Base-by-base conservation (phyloP, 1,140 invertebrate genomes). In the Listronotus oregonensis region DNA sequence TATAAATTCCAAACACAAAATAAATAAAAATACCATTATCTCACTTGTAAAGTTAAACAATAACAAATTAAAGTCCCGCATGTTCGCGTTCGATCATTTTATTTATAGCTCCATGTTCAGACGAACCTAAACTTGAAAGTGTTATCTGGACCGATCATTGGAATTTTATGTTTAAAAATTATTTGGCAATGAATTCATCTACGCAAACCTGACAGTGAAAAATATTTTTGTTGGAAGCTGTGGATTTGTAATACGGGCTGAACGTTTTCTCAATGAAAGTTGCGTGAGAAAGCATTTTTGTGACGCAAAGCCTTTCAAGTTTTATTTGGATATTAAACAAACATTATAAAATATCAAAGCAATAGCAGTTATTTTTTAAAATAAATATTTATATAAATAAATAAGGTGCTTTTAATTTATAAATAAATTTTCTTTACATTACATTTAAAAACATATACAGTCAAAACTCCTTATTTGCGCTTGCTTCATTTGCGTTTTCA, bases 161-260 rank as follows among this genome's bases (percentile, higher is more conserved):
- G 58, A 61, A 61, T 61, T 61, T 61, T 31, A 32, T 42, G 46
- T 61, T 61, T 50, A 40, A 52, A 61, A 61, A 61, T 46, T 17
- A 51, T 61, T 61, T 61, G 58, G 58, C 58, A 61, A 61, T 50
- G 58, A 61, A 50, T 50, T 21, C 58, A 14, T 61, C 46, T 51
- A 51, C 58, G 58, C 58, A 52, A 61, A 61, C 58, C 58, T 61
- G 58, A 61, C 58, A 52, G 12, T 61, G 46, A 51, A 50, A 61
- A 61, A 61, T 60, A 43, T 21, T 57, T 57, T 46, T 46, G 34
- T 10, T 52, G 34, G 14, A 15, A 27, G 21, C 21, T 52, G 14
- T 17, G 50, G 12, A 15, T 52, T 31, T 52, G 43, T 46, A 52
- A 31, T 14, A 32, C 21, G 2, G 18, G 12, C 27, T 32, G 4